Conservation (phyloP, 1,140 invertebrate species). For the Saccostrea echinata region DNA sequence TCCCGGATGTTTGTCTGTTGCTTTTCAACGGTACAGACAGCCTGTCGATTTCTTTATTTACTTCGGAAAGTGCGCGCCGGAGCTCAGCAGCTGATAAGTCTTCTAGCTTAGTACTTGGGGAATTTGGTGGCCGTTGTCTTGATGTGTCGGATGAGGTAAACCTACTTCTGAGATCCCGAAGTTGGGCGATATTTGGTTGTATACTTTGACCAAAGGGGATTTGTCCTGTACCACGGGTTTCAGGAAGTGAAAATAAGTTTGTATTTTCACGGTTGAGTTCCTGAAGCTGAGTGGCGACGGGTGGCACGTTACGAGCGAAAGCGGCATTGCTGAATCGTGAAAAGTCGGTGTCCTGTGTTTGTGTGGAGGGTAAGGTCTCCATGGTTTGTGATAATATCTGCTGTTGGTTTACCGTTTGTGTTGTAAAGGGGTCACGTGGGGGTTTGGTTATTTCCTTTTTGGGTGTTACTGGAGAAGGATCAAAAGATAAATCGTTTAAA, state of each 20-base stretch:
- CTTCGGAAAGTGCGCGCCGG: background rate
- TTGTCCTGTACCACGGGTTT: background rate
- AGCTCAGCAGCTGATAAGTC: background rate
- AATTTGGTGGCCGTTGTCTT: background rate
- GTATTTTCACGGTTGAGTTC: background rate
- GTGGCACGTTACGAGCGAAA: background rate
- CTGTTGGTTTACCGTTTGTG: background rate
- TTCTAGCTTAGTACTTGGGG: background rate
- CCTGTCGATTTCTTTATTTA: conserved; percentile 1
- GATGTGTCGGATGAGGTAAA: background rate
- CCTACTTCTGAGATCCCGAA: background rate
- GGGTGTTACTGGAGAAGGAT: background rate
- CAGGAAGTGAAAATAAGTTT: background rate
- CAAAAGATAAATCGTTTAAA: background rate
- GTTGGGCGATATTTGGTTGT: background rate
- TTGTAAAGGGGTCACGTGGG: background rate
- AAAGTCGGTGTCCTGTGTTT: too few relatives aligned
- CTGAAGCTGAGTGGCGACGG: background rate
- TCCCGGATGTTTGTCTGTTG: background rate
- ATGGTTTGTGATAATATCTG: background rate
- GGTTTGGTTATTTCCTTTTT: background rate
- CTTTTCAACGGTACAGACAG: background rate
- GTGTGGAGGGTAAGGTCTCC: background rate
- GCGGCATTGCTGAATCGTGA: background rate
- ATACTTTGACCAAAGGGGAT: background rate